These are phyloP conservation scores for Passer domesticus DNA, from an alignment of 2,113 vertebrate species.

Conservation along the genomic window DNA sequence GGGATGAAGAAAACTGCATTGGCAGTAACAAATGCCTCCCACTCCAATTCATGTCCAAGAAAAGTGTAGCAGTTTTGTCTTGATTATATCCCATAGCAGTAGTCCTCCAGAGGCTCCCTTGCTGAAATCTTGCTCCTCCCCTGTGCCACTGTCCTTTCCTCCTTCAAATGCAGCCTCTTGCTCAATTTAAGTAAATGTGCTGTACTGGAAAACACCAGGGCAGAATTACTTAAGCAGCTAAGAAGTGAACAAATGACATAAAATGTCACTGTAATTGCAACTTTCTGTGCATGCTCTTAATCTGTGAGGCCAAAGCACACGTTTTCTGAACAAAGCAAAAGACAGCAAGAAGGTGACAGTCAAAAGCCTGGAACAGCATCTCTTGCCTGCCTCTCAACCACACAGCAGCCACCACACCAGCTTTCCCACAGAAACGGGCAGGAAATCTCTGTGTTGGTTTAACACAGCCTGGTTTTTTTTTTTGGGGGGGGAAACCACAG, in stretches of 20 bases:
- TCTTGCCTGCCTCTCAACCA: not conserved
- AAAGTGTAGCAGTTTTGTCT: not conserved
- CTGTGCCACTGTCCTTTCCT: not conserved
- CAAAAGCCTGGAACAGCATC: not conserved
- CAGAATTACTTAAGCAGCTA: not conserved
- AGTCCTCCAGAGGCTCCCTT: not conserved
- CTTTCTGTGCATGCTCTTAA: not conserved
- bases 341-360: not conserved
- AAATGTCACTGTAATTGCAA: not conserved
- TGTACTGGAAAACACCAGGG: not conserved
- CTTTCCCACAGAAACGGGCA: not conserved
- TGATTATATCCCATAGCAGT: not conserved
- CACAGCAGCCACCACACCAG: not conserved
- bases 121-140: not conserved
- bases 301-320: not conserved
- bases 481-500: not conserved
- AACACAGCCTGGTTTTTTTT: not conserved
- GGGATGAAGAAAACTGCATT: not conserved
- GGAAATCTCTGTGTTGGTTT: not conserved
- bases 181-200: not conserved
- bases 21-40: conserved; percentile 10
- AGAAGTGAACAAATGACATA: not conserved
- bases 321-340: not conserved
- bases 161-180: not conserved
- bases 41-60: not conserved